Evolutionary conservation across 2,797 vertebrate species (phyloP), one percentile per base, ranked within the genome.

Genomic region (Amblyopsis hoosieri): DNA sequence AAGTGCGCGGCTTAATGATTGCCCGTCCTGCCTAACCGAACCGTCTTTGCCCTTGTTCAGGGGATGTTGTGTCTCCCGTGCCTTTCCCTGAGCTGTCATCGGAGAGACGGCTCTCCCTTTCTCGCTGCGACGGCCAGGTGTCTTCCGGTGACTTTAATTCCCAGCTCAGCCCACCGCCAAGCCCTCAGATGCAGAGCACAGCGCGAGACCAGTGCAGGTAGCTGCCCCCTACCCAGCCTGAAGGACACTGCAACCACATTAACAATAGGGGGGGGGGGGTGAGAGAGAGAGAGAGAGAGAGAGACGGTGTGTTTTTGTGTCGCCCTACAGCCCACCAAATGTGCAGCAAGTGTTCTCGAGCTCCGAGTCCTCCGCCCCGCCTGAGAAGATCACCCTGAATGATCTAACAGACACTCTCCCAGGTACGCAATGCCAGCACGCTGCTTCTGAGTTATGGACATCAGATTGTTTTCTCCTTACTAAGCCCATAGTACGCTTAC

Each of bases 161-260:
- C 0, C 82, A 82, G 29, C 72, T 88, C 71, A 90, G 89, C 63
- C 76, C 86, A 3, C 90, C 81, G 54, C 63, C 3, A 64, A 92
- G 91, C 54, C 91, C 91, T 42, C 83, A 82, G 75, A 85, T 91
- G 48, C 87, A 80, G 82, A 93, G 91, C 81, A 92, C 91, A 11
- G 75, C 76, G 29, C 83, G 79, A 60, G 78, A 90, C 59, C 75
- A 72, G 50, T 33, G 48, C 85, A 91, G 92, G 93, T 92, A 89
- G 67, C 80, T 67, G 75, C 77, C 76, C 76, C 31, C 54, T 2
- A 15, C 2, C 0, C 45, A 57, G 0, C 42, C 57, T 67, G 23
- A 61, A 74, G 64, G 65, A 79, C 75, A 53, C 1, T 12, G 13
- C 12, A 29, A 42, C 6, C 13, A 45, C 50, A 17, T 5, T 15